These are phyloP conservation scores for Peromyscus melanophrys DNA, from an alignment of 2,797 vertebrate genomes.

Conservation along the genomic window DNA sequence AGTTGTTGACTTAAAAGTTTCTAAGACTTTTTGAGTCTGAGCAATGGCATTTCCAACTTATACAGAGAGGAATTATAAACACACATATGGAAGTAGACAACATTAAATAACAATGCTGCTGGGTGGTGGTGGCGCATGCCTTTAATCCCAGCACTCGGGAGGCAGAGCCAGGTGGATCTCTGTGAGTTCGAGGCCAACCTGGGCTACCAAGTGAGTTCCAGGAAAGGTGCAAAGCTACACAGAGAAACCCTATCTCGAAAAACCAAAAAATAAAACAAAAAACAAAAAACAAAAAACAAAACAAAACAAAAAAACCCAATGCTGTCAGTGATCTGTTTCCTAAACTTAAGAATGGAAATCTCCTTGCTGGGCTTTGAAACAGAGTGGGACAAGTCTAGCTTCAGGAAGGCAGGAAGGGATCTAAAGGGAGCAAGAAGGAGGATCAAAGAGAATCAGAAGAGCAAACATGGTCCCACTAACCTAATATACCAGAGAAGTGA, in stretches of 20 bases:
- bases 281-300: too few species aligned
- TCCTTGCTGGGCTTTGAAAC: background rate
- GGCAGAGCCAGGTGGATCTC: too few species aligned
- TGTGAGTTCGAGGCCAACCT: too few species aligned
- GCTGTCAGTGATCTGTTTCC: background rate
- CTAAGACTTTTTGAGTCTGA: constrained; percentile 26
- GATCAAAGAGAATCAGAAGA: background rate
- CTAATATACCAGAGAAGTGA: background rate
- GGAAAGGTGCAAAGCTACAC: too few species aligned
- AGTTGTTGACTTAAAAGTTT: constrained; percentile 29
- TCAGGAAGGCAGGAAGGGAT: background rate
- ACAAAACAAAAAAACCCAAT: too few species aligned
- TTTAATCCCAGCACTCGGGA: too few species aligned
- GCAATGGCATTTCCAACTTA: background rate
- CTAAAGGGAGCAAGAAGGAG: background rate
- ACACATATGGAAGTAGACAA: background rate
- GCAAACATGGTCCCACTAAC: background rate
- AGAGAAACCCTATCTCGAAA: too few species aligned
- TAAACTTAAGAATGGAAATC: background rate
- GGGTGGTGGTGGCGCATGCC: too few species aligned
- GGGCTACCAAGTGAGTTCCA: too few species aligned
- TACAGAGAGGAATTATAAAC: constrained; percentile 6
- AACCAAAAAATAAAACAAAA: too few species aligned
- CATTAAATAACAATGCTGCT: background rate
- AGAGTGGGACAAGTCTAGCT: background rate